Conservation (phyloP, 2,797 vertebrate species). For the Anas flavirostris region DNA sequence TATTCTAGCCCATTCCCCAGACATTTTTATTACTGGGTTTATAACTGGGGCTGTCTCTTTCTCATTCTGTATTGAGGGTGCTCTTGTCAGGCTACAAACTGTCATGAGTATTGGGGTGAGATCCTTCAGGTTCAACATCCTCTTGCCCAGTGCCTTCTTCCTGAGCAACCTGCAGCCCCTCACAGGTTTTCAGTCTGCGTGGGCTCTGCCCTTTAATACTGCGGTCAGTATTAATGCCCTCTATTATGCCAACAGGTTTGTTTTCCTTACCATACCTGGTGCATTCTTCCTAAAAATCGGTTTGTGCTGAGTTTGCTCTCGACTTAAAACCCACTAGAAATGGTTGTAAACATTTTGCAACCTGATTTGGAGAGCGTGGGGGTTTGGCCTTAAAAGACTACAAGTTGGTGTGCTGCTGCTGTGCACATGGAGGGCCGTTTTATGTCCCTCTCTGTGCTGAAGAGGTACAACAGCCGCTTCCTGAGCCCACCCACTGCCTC, state of each 20-base stretch:
- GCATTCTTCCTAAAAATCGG: neutral
- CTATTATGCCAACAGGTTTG: neutral
- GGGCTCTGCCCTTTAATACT: neutral
- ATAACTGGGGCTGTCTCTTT: conserved; percentile 4
- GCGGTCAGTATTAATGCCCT: neutral
- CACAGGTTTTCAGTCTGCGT: fast-evolving
- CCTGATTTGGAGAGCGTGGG: neutral
- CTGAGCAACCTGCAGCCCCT: neutral
- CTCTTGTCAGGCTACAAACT: neutral
- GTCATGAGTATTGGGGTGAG: neutral
- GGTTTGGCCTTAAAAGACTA: neutral
- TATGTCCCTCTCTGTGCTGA: neutral
- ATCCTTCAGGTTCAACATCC: neutral
- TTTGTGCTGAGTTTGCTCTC: neutral
- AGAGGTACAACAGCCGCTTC: neutral
- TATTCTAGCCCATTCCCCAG: neutral
- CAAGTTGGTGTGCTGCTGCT: neutral
- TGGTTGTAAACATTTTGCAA: neutral
- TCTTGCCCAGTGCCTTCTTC: neutral
- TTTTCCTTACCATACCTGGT: neutral
- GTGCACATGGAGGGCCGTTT: neutral
- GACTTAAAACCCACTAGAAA: neutral
- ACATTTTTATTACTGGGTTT: neutral
- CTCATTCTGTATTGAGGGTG: neutral
- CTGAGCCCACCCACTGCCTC: neutral